phyloP scores from a whole-genome alignment of 30 jellyfish, hydroid and myxozoan genomes.

The Cassiopea andromeda region DNA sequence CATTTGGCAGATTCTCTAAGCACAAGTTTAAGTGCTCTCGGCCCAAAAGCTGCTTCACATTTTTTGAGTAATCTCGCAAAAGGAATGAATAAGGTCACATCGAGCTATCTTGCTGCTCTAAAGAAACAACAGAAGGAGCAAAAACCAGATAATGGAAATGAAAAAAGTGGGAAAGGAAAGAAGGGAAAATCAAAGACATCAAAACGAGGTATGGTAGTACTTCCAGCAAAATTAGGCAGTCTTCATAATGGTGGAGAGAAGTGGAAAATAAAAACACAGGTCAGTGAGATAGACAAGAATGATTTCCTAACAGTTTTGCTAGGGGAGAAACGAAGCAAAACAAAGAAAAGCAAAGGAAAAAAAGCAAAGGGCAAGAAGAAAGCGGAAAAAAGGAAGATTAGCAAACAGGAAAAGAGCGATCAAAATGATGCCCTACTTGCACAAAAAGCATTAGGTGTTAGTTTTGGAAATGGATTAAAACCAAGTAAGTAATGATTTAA shows the following conservation, averaged over 20 bases:
- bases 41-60: conserved; percentile 79
- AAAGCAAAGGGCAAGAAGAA: conserved; percentile 17
- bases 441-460: conserved; percentile 72
- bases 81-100: conserved; percentile 94
- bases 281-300: conserved; percentile 16
- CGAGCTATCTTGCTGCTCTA: conserved; percentile 69
- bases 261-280: not conserved
- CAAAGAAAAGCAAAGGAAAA: conserved; percentile 14
- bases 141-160: conserved; percentile 15
- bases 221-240: conserved; percentile 9
- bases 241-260: conserved; percentile 38
- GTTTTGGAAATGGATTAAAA: conserved; percentile 83
- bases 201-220: conserved; percentile 60
- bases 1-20: conserved; percentile 73
- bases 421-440: conserved; percentile 80
- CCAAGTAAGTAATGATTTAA: conserved; percentile 72
- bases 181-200: conserved; percentile 58
- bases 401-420: conserved; percentile 51
- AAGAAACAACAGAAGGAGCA: conserved; percentile 66
- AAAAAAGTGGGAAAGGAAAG: conserved; percentile 68
- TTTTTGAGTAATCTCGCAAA: conserved; percentile 82
- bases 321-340: conserved; percentile 33
- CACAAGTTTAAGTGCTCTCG: conserved; percentile 73
- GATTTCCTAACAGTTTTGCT: conserved; percentile 41
- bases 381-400: conserved; percentile 57